Percentiles rank a stretch among this genome's conserved stretches.
These are phyloP conservation scores for Antechinus stuartii DNA, from an alignment of 2,113 vertebrate species.

Conservation along the genomic window DNA sequence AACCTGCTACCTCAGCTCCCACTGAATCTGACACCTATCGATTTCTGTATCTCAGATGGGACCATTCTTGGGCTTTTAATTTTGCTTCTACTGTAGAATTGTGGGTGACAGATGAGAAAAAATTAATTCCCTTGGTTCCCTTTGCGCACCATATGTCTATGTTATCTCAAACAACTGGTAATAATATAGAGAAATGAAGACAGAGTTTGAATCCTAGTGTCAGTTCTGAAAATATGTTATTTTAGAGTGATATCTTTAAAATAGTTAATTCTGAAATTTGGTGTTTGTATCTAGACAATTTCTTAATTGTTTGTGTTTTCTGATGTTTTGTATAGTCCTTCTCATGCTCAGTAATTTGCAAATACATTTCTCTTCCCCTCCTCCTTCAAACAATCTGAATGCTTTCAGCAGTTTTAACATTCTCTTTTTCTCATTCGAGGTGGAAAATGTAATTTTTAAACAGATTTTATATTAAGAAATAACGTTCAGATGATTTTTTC, in stretches of 20 bases:
- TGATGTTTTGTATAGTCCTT: not conserved
- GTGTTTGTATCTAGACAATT: not conserved
- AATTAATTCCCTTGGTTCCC: conserved; percentile 17
- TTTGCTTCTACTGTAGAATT: conserved; percentile 46
- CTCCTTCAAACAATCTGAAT: not conserved
- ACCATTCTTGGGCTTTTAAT: conserved; percentile 32
- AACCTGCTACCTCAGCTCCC: not conserved
- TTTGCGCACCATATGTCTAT: conserved; percentile 4
- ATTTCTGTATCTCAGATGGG: conserved; percentile 6
- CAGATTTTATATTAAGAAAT: conserved; percentile 8
- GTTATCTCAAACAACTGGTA: not conserved
- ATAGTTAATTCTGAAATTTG: not conserved
- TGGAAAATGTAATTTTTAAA: conserved; percentile 47
- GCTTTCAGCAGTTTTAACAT: not conserved
- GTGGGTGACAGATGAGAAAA: conserved; percentile 35
- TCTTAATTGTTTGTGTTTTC: conserved; percentile 15
- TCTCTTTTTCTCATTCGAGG: conserved; percentile 30
- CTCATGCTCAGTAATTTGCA: conserved; percentile 13
- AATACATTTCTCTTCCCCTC: not conserved
- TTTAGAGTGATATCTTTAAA: not conserved
- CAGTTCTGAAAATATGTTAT: conserved; percentile 20
- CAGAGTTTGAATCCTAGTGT: not conserved
- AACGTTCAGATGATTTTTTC: conserved; percentile 37
- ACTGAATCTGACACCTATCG: not conserved
- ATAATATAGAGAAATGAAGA: conserved; percentile 34